These are phyloP conservation scores for Ectemnius continuus DNA, from an alignment of 2,888 invertebrate genomes.

Conservation along the genomic window DNA sequence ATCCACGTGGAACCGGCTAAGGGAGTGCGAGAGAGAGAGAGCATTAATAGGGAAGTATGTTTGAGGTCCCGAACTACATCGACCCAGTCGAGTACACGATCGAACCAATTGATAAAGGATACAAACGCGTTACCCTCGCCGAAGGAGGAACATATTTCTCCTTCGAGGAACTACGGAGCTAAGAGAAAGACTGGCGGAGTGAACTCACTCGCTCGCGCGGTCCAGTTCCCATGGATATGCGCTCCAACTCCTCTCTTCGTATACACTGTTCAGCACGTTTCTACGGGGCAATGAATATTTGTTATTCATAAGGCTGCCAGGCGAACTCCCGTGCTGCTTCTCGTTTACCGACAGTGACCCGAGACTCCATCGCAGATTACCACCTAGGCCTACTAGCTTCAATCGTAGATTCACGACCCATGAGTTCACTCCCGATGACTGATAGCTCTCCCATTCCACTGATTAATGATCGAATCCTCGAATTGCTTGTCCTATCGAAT, in stretches of 20 bases:
- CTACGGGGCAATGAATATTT: slow-evolving; percentile 44
- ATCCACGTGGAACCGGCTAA: neutral
- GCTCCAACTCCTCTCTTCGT: slow-evolving; percentile 11
- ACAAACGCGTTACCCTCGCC: neutral
- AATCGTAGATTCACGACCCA: slow-evolving; percentile 34
- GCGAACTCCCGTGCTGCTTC: slow-evolving; percentile 45
- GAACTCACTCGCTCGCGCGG: slow-evolving; percentile 35
- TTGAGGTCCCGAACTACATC: slow-evolving; percentile 6
- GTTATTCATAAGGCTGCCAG: slow-evolving; percentile 55
- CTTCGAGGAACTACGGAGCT: slow-evolving; percentile 14
- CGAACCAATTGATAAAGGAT: slow-evolving; percentile 6
- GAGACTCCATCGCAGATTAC: slow-evolving; percentile 31
- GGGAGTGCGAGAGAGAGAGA: neutral
- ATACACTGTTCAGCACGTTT: slow-evolving; percentile 40
- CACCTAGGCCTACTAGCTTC: slow-evolving; percentile 31
- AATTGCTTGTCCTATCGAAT: too few species aligned
- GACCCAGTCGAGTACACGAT: slow-evolving; percentile 6
- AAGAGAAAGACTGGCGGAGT: slow-evolving; percentile 29
- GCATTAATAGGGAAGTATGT: neutral
- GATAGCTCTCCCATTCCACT: slow-evolving; percentile 33
- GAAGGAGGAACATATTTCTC: slow-evolving; percentile 38
- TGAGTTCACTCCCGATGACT: slow-evolving; percentile 17
- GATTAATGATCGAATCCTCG: slow-evolving; percentile 1
- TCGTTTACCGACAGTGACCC: slow-evolving; percentile 48
- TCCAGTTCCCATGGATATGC: slow-evolving; percentile 56